A percentile compares a stretch with the other conserved stretches of the same genome.
These are phyloP conservation scores for Eulimnadia texana DNA, from an alignment of 1,140 invertebrate genomes.

Conservation along the genomic window DNA sequence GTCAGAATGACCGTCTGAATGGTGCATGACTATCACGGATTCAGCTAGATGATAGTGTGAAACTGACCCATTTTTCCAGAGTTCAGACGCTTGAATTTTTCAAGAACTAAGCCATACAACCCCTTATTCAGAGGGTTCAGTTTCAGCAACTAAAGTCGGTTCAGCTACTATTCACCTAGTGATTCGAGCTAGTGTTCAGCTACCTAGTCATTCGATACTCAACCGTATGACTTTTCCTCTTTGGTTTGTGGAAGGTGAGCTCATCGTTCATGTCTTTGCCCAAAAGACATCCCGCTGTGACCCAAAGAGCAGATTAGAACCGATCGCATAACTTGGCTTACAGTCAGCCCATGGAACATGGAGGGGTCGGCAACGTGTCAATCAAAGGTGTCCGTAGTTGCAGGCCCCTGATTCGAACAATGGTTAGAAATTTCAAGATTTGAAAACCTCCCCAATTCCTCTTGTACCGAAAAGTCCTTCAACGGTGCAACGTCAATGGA, in stretches of 20 bases:
- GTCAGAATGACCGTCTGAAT: too few relatives aligned
- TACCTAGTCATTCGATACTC: too few relatives aligned
- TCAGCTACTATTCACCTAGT: too few relatives aligned
- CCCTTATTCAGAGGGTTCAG: too few relatives aligned
- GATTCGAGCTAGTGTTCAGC: too few relatives aligned
- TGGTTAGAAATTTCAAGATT: neutral
- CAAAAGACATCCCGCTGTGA: neutral
- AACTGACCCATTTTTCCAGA: too few relatives aligned
- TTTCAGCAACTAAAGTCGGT: too few relatives aligned
- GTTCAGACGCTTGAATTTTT: too few relatives aligned
- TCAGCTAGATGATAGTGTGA: too few relatives aligned
- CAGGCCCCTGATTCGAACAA: neutral
- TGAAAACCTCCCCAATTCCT: neutral
- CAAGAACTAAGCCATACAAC: too few relatives aligned
- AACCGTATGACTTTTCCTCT: too few relatives aligned
- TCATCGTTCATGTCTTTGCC: neutral
- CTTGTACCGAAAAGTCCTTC: neutral
- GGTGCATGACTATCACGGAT: too few relatives aligned
- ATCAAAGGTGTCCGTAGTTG: neutral
- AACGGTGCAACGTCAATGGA: neutral
- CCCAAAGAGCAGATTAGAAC: neutral
- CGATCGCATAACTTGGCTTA: neutral
- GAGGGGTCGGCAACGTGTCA: neutral
- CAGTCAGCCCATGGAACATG: neutral
- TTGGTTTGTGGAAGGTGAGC: neutral